Base-by-base conservation (phyloP, 2,113 vertebrate genomes). In the Thamnaconus septentrionalis region DNA sequence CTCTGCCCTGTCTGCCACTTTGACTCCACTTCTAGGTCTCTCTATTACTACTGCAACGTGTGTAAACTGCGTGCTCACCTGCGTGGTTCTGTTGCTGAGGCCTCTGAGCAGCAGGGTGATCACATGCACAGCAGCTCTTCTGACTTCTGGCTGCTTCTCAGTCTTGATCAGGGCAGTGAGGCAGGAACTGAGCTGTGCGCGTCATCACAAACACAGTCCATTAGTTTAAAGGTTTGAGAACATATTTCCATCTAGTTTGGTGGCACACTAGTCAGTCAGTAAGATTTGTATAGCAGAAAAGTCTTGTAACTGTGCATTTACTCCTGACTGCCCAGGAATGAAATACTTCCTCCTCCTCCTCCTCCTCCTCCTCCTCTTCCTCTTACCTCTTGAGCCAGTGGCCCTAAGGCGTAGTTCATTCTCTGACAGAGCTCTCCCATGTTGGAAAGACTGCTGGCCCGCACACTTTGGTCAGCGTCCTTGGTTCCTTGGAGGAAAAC, bases 381-480 rank as follows among this genome's bases (percentile, higher is more conserved):
- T 0, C 10, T 77, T 92, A 98, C 97, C 95, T 99, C 97, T 0
- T 97, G 94, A 55, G 94, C 7, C 71, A 97, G 73, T 0, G 93
- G 77, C 8, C 95, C 95, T 50, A 99, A 84, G 53, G 94, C 85
- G 8, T 96, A 97, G 67, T 94, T 82, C 4, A 99, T 88, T 47
- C 56, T 90, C 86, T 94, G 93, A 82, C 95, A 97, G 42, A 99
- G 91, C 78, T 98, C 96, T 0, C 94, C 97, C 78, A 99, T 90
- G 85, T 98, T 98, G 70, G 95, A 95, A 67, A 99, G 92, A 78
- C 94, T 95, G 92, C 97, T 99, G 79, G 95, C 94, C 11, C 96
- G 75, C 50, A 96, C 83, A 0, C 76, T 54, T 3, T 78, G 48
- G 56, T 98, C 95, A 0, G 88, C 68, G 8, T 96, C 95, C 59